A percentile compares a stretch with the other conserved stretches of the same genome.
Evolutionary conservation across 2,888 invertebrate genomes (phyloP).

Genomic region (Petrolisthes cinctipes): DNA sequence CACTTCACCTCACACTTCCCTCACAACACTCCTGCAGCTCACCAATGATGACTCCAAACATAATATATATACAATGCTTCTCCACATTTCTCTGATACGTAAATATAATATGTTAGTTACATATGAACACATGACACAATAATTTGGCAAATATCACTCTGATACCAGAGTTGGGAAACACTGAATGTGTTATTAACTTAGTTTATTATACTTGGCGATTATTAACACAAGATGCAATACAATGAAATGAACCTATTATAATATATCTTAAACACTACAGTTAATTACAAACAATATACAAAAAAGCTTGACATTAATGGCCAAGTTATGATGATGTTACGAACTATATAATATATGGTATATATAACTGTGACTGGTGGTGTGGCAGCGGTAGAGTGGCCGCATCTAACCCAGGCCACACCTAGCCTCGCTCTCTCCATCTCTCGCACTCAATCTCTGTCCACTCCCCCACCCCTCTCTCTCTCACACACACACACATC

Average conservation of each 20-base stretch:
- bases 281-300: slow-evolving; percentile 18
- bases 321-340: background rate
- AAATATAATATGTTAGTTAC: slow-evolving; percentile 13
- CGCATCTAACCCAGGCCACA: background rate
- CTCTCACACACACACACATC: too few relatives aligned
- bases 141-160: background rate
- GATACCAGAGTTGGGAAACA: background rate
- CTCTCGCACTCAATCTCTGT: too few relatives aligned
- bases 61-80: background rate
- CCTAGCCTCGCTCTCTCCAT: too few relatives aligned
- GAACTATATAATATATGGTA: background rate
- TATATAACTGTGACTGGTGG: background rate
- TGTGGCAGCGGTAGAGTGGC: background rate
- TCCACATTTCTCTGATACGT: background rate
- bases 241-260: background rate
- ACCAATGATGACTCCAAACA: background rate
- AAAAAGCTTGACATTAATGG: background rate
- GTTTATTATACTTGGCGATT: slow-evolving; percentile 8
- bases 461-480: too few relatives aligned
- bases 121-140: background rate
- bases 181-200: slow-evolving; percentile 4
- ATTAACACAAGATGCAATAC: background rate
- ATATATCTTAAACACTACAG: slow-evolving; percentile 2
- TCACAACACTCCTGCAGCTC: background rate
- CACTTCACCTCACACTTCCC: background rate